Base-by-base conservation (phyloP, 2,113 vertebrate species). In the Pelobates fuscus region DNA sequence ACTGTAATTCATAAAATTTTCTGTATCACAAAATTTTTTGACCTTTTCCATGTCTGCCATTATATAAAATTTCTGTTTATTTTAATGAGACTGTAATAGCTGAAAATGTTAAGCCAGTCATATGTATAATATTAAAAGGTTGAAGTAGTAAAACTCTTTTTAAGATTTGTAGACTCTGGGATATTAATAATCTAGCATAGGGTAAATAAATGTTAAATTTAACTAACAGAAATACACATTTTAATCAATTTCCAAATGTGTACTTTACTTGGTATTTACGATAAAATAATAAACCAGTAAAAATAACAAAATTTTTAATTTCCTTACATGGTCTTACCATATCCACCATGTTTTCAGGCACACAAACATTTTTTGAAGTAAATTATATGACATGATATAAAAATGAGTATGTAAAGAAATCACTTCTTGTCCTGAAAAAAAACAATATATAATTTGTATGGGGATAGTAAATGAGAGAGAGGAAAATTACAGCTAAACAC, bases 71-170 rank as follows among this genome's bases (percentile, higher is more conserved):
- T 49, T 26, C 26, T 26, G 20, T 2, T 37, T 49, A 27, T 67
- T 43, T 30, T 67, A 64, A 67, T 67, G 44, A 54, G 65, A 54
- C n/a, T 54, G 41, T 67, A 67, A 67, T 67, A 52, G 44, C 23
- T 49, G 27, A 52, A 52, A 67, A 67, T 67, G 65, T 67, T 52
- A 67, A 52, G 11, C 46, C 49, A 52, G 44, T 67, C 44, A 67
- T 20, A 29, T 67, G 44, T 67, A 67, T 20, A 67, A 67, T 54
- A 52, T 11, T 20, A 44, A 67, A 67, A 67, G 65, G 65, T 67
- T 67, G 44, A 24, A 52, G 44, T 23, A 67, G 65, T 67, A 67
- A 67, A 67, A 67, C 44, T 52, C 25, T 4, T 20, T 52, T 14
- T 11, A 30, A 54, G 49, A 52, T 20, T n/a, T 67, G 17, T 52